Evolutionary conservation across 2,797 vertebrate species (phyloP).

Genomic region (Remorina albescens): DNA sequence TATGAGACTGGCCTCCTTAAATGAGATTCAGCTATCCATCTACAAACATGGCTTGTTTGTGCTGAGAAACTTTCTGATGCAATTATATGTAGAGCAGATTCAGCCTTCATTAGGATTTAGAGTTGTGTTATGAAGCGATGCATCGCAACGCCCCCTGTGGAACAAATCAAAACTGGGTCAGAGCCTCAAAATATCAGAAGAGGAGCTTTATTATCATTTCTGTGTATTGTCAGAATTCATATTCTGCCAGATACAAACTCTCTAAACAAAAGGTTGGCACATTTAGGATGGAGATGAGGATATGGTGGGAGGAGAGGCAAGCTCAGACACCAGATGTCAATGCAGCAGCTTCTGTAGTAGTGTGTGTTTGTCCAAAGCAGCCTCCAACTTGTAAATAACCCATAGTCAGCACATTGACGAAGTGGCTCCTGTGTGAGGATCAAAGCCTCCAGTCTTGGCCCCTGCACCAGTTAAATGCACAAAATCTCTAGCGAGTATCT

Average conservation of each 20-base stretch:
- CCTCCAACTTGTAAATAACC: constrained; percentile 55
- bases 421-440: constrained; percentile 41
- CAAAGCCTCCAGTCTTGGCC: constrained; percentile 55
- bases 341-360: constrained; percentile 22
- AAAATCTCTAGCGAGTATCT: constrained; percentile 39
- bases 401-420: constrained; percentile 50
- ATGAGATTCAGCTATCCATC: constrained; percentile 27
- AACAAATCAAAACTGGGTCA: constrained; percentile 82
- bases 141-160: constrained; percentile 57
- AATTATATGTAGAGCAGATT: constrained; percentile 57
- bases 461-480: constrained; percentile 42
- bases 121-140: constrained; percentile 56
- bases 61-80: constrained; percentile 43
- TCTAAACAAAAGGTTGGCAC: constrained; percentile 72
- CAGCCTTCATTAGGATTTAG: constrained; percentile 54
- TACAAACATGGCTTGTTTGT: constrained; percentile 30
- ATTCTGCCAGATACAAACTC: constrained; percentile 71
- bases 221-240: constrained; percentile 68
- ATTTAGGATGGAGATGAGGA: constrained; percentile 62
- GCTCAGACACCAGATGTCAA: constrained; percentile 46
- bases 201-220: constrained; percentile 74
- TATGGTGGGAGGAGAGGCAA: constrained; percentile 52
- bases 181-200: constrained; percentile 75
- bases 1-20: constrained; percentile 18
- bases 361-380: constrained; percentile 46